Conservation (phyloP, 2,797 vertebrate genomes). For the Echeneis naucrates region DNA sequence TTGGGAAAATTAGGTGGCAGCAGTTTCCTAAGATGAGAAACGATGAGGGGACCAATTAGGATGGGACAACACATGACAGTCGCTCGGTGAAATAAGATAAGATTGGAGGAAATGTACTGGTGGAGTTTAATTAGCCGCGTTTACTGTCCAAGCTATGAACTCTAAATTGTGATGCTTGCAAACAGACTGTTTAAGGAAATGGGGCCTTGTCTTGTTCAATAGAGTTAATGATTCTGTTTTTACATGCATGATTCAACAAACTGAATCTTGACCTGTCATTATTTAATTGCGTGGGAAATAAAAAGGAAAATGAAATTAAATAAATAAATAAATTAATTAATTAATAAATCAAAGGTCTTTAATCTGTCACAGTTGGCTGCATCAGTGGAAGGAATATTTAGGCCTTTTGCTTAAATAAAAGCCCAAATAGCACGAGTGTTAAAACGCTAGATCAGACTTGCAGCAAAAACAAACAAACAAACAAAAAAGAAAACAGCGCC, state of each 20-base stretch:
- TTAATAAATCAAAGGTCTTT: too few species aligned
- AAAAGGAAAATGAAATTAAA: conserved; percentile 7
- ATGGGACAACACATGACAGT: conserved; percentile 32
- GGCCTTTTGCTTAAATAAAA: not conserved
- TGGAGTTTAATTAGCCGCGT: conserved; percentile 52
- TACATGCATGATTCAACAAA: conserved; percentile 15
- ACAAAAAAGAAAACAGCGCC: too few species aligned
- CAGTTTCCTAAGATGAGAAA: conserved; percentile 51
- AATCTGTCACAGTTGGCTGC: too few species aligned
- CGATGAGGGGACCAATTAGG: conserved; percentile 60
- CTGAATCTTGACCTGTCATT: conserved; percentile 2
- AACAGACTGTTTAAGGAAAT: conserved; percentile 54
- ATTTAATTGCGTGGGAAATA: conserved; percentile 23
- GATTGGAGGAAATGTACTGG: conserved; percentile 35
- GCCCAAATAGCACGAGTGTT: not conserved
- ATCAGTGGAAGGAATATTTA: not conserved
- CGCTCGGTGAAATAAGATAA: conserved; percentile 23
- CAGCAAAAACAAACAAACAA: not conserved
- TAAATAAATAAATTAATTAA: too few species aligned
- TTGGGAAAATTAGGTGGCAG: conserved; percentile 51
- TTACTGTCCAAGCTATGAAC: conserved; percentile 56
- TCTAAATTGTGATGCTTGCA: conserved; percentile 55
- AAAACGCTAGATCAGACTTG: not conserved
- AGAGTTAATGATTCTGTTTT: conserved; percentile 29
- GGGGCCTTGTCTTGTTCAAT: conserved; percentile 21